These are phyloP conservation scores for Cyphomyrmex costatus DNA, from an alignment of 1,140 invertebrate species.

Conservation along the genomic window DNA sequence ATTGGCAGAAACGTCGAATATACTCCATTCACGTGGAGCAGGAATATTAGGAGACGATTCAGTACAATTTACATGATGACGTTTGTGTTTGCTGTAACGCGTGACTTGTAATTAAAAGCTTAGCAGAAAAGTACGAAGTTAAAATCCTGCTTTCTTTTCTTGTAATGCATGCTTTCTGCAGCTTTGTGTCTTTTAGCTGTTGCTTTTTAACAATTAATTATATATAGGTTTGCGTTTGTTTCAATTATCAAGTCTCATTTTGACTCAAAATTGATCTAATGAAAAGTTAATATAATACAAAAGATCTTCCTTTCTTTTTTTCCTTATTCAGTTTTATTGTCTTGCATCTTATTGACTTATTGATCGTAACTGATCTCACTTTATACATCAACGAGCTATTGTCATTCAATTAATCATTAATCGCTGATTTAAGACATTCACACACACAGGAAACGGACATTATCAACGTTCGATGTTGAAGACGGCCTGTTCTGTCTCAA, in stretches of 20 bases:
- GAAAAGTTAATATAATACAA: not conserved
- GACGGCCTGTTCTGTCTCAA: not conserved
- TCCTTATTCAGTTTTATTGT: not conserved
- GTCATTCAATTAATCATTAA: not conserved
- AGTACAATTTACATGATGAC: not conserved
- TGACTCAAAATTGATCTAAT: not conserved
- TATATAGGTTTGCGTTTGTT: not conserved
- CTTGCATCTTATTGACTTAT: not conserved
- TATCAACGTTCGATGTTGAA: conserved; percentile 27
- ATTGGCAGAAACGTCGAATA: not conserved
- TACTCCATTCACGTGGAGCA: not conserved
- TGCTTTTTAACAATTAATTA: not conserved
- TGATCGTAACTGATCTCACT: not conserved
- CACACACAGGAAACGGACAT: not conserved
- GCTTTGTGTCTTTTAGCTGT: not conserved
- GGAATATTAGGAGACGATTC: not conserved
- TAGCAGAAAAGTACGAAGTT: not conserved
- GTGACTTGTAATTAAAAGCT: conserved; percentile 6
- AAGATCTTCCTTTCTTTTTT: not conserved
- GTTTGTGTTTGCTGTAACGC: not conserved
- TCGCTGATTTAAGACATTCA: not conserved
- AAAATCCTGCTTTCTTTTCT: not conserved
- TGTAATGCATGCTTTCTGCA: not conserved
- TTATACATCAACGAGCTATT: not conserved
- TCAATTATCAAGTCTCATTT: not conserved